Base-by-base conservation (phyloP, 2,888 invertebrate genomes). In the Drosophila atripex region DNA sequence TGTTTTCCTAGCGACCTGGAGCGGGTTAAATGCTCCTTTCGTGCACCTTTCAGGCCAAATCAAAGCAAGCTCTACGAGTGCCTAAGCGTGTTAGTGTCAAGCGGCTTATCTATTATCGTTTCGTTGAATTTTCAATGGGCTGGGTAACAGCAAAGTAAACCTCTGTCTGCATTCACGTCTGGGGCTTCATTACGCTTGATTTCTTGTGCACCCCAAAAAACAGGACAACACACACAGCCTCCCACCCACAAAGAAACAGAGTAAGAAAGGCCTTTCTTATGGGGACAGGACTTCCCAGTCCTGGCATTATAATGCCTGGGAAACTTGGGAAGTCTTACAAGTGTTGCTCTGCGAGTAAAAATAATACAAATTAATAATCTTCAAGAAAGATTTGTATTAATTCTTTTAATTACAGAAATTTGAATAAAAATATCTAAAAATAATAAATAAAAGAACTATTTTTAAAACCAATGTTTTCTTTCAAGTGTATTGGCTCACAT, bases 141-240 rank as follows among this genome's bases (percentile, higher is more conserved):
- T 43, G 45, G 54, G 21, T 25, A 38, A 35, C 46, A 53, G 47
- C 55, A 60, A 23, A 14, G 25, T n/a, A 41, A 41, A 14, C 47
- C 41, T 49, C 58, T 61, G 60, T 61, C 54, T 54, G 43, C 41
- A 46, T n/a, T 28, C 12, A 35, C 41, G 63, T 39, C 28, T 70
- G 61, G 61, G 73, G 82, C 78, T 84, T 85, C 80, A 75, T 80
- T 85, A 74, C 85, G 79, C 83, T 85, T 85, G 84, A 85, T 85
- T 85, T 85, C 85, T 73, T 71, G 72, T 76, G 51, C 51, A 49
- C 64, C 49, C 53, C 55, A 65, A 30, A 54, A 35, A n/a, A 6
- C 6, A n/a, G 35, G 6, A 35, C 12, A 38, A 23, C 18, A 43
- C 30, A 41, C 45, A 52, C 54, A 57, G 23, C 45, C 51, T 41